Base-by-base conservation (phyloP, 2,113 vertebrate genomes). In the Phocoena sinus region DNA sequence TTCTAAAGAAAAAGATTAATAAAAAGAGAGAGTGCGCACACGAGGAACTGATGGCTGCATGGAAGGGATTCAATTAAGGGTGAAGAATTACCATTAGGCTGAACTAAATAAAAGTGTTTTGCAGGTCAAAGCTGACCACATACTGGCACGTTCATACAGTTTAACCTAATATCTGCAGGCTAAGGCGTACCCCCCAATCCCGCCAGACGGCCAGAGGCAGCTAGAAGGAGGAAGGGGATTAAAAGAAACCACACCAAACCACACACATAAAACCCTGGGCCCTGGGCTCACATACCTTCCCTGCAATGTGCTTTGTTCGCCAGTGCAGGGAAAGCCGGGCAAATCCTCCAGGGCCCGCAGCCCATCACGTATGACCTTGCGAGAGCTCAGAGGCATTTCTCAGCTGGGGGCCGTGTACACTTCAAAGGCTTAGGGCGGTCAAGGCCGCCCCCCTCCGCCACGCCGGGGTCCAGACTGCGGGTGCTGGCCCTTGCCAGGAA, bases 321-420 rank as follows among this genome's bases (percentile, higher is more conserved):
- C 14, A 25, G 28, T 0, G 15, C 60, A 31, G 5, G 12, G 58
- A 36, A 9, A 26, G 44, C 8, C 63, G 1, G 4, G 20, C 1
- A 0, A 63, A 21, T 25, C 44, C 28, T 28, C n/a, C 10, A 0
- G 1, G 9, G 21, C 36, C 36, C 5, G 38, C 25, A 14, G 62
- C 13, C 62, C 23, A 2, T 10, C 31, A 14, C 36, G 12, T 3
- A 6, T 3, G 9, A 47, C 0, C 62, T 9, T 1, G 18, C 12
- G 7, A 71, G 58, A 60, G 89, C 44, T 17, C 14, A 1, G 5
- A 9, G 44, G 77, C 50, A 9, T n/a, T 25, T 44, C 65, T 36
- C 7, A 3, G 28, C 47, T 3, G 10, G n/a, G n/a, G 15, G 53
- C 14, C 1, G 0, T 0, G 28, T 1, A 25, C 0, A 6, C 31